A percentile compares a stretch with the other conserved stretches of the same genome.
Conservation (phyloP, 1,140 invertebrate species). For the Aphelenchoides avenae region DNA sequence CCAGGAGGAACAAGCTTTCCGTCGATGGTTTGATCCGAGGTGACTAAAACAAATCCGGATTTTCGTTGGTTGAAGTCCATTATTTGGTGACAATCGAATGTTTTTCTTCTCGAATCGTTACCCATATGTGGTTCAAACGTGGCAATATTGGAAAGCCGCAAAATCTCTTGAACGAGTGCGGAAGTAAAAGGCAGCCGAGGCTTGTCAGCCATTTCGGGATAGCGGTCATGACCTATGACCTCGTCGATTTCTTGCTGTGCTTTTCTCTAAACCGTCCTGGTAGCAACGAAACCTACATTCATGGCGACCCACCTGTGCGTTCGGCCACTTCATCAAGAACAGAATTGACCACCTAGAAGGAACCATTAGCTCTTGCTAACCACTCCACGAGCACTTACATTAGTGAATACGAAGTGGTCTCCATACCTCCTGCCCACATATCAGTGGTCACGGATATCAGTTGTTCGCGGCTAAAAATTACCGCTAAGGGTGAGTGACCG, state of each 20-base stretch:
- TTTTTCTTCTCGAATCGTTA: too few species aligned
- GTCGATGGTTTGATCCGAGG: neutral
- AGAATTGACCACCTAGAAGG: neutral
- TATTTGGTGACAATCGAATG: too few species aligned
- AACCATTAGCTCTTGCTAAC: too few species aligned
- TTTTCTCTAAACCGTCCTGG: too few species aligned
- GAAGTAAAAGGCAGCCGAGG: neutral
- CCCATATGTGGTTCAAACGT: neutral
- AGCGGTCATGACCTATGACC: neutral
- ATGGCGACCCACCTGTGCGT: too few species aligned
- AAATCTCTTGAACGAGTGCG: conserved; percentile 2
- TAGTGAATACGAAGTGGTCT: neutral
- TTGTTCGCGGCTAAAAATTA: neutral
- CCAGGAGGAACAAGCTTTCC: neutral
- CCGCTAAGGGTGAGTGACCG: too few species aligned
- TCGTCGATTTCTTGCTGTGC: conserved; percentile 5
- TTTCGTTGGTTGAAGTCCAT: too few species aligned
- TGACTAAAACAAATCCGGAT: neutral
- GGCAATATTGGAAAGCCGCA: conserved; percentile 5
- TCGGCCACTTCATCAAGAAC: conserved; percentile 5
- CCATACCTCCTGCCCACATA: conserved; percentile 10
- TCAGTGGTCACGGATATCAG: conserved; percentile 3
- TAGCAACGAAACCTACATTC: too few species aligned
- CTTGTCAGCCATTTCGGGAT: conserved; percentile 4
- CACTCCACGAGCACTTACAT: too few species aligned